phyloP scores from a whole-genome alignment of 2,113 vertebrate species.

The Alethe castanea region DNA sequence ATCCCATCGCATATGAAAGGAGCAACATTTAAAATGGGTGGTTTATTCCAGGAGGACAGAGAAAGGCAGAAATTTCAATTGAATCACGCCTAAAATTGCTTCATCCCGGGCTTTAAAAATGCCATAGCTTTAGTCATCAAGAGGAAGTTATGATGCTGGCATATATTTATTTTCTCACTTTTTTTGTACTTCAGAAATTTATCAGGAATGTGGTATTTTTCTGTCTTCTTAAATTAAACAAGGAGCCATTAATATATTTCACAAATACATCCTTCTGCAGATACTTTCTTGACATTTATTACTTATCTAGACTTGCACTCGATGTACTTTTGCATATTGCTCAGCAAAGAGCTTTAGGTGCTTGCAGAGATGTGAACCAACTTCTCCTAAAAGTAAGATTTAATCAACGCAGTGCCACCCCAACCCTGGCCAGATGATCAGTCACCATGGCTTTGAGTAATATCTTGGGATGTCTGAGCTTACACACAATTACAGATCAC shows the following conservation, averaged over 20 bases:
- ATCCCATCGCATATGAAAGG: neutral
- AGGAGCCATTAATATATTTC: neutral
- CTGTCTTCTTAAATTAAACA: neutral
- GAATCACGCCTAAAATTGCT: neutral
- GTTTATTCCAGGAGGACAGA: neutral
- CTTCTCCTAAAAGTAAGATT: slow-evolving; percentile 4
- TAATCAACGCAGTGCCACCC: slow-evolving; percentile 24
- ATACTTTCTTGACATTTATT: neutral
- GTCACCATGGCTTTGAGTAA: neutral
- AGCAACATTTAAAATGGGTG: neutral
- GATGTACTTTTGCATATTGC: neutral
- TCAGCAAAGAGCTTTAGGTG: neutral
- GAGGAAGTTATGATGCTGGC: neutral
- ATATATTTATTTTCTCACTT: neutral
- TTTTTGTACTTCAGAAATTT: neutral
- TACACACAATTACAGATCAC: slow-evolving; percentile 28
- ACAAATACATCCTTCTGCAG: neutral
- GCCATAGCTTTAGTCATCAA: neutral
- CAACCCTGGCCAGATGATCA: slow-evolving; percentile 49
- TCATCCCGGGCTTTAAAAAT: slow-evolving; percentile 6
- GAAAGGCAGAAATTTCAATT: neutral
- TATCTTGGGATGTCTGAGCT: slow-evolving; percentile 27
- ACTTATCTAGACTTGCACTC: neutral
- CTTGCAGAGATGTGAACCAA: neutral
- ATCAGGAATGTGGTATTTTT: neutral